Evolutionary conservation across 2,888 invertebrate genomes (phyloP).

Genomic region (Miltochrista miniata): DNA sequence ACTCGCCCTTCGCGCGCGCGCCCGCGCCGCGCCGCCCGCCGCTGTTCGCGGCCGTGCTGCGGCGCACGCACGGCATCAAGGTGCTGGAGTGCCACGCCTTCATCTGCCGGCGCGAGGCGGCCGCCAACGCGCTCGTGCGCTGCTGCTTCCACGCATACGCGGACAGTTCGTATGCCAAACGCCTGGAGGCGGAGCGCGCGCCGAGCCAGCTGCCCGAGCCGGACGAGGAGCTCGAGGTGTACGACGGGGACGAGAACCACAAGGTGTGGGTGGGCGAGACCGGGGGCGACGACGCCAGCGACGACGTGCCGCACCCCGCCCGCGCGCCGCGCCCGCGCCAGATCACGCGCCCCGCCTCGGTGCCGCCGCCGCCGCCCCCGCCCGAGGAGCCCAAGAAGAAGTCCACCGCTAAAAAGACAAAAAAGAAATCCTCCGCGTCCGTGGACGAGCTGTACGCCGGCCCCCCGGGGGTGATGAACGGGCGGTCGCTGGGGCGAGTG

Average conservation of each 20-base stretch:
- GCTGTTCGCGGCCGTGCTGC: constrained; percentile 97
- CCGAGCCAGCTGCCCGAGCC: constrained; percentile 66
- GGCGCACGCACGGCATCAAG: constrained; percentile 98
- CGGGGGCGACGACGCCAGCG: constrained; percentile 89
- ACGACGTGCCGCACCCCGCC: constrained; percentile 84
- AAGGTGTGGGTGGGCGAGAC: constrained; percentile 96
- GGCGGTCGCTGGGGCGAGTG: constrained; percentile 72
- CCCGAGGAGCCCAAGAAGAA: constrained; percentile 87
- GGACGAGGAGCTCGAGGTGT: constrained; percentile 92
- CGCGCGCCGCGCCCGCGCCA: constrained; percentile 91
- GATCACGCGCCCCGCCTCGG: constrained; percentile 90
- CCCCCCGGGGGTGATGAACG: constrained; percentile 73
- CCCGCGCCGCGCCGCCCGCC: constrained; percentile 97
- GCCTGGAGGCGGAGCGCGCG: constrained; percentile 86
- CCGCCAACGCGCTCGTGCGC: constrained; percentile 98
- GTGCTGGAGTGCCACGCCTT: constrained; percentile 99
- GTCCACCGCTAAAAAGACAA: constrained; percentile 78
- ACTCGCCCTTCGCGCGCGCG: constrained; percentile 97
- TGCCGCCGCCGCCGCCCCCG: constrained; percentile 92
- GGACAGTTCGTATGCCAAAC: constrained; percentile 96
- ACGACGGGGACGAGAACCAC: constrained; percentile 96
- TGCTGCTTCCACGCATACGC: constrained; percentile 99
- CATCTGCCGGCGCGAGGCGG: constrained; percentile 97
- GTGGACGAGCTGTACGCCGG: constrained; percentile 84
- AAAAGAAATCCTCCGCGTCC: constrained; percentile 83